Base-by-base conservation (phyloP, 2,888 invertebrate genomes). In the Tinea pellionella region DNA sequence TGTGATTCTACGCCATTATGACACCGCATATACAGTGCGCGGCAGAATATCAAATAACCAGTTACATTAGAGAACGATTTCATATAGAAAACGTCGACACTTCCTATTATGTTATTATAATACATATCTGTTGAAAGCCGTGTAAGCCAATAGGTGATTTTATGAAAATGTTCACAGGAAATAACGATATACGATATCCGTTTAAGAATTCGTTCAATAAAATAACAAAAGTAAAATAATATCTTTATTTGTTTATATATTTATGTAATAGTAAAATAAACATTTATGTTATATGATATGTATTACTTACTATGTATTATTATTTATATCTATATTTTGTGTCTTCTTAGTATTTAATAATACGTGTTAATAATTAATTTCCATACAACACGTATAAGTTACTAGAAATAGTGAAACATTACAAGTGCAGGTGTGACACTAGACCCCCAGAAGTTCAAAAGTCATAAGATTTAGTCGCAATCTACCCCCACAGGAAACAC, bases 1-100 rank as follows among this genome's bases (percentile, higher is more conserved):
- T 85, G 80, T 83, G 86, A 85, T 84, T 84, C 79, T 72, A 67
- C 69, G 69, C 80, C 74, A 84, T 84, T 83, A 84, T 78, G 74
- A 77, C 75, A 76, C 79, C 78, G 76, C 78, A 78, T 79, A 77
- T 75, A 80, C 74, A 75, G 70, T 77, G 77, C 78, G 57, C 15
- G 57, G 32, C 12, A 15, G 82, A 83, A 84, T 83, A 85, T 80
- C 81, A 80, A 80, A 80, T 80, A 77, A 57, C 57, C 57, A 57
- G 57, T 57, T 57, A 57, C 32, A 57, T 57, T 57, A 57, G 32
- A 57, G 30, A 57, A 32, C 57, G 16, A 57, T 57, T 57, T 57
- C 32, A 32, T 32, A 32, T 15, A 15, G 32, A 57, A 55, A 55
- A 55, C 24, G 55, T 24, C 55, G 24, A 19, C 24, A 18, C 19